Conservation (phyloP, 2,888 invertebrate genomes). For the Aleiodes alternator region DNA sequence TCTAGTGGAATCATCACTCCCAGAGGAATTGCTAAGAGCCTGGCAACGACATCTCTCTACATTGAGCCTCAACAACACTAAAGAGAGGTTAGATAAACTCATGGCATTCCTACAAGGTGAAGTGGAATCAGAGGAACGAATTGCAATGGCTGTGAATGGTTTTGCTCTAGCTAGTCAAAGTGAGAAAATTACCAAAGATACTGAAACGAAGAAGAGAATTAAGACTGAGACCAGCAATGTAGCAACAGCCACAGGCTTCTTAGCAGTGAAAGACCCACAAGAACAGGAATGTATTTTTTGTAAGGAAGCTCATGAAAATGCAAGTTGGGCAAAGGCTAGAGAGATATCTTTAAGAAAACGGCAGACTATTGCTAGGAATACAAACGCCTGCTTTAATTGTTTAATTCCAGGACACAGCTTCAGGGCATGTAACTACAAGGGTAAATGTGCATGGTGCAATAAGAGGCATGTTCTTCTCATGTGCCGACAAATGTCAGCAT, state of each 20-base stretch:
- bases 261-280: constrained; percentile 39
- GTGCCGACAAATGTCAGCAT: constrained; percentile 50
- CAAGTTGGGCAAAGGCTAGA: constrained; percentile 51
- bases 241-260: constrained; percentile 36
- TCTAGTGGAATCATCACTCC: constrained; percentile 58
- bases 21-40: constrained; percentile 53
- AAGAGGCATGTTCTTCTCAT: constrained; percentile 55
- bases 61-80: not conserved
- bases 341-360: constrained; percentile 52
- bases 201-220: not conserved
- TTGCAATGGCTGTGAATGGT: constrained; percentile 25
- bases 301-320: constrained; percentile 52
- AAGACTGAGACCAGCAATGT: not conserved
- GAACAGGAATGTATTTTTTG: constrained; percentile 59
- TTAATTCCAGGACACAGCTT: constrained; percentile 55
- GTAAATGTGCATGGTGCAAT: constrained; percentile 56
- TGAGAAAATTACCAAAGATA: not conserved
- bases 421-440: constrained; percentile 53
- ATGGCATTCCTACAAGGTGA: constrained; percentile 45
- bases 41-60: constrained; percentile 50
- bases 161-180: constrained; percentile 8
- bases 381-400: constrained; percentile 58
- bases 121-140: constrained; percentile 36
- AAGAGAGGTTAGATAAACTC: constrained; percentile 29
- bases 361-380: constrained; percentile 51